These are phyloP conservation scores for Campopleginae sp. DNA, from an alignment of 2,888 invertebrate species.

Conservation along the genomic window DNA sequence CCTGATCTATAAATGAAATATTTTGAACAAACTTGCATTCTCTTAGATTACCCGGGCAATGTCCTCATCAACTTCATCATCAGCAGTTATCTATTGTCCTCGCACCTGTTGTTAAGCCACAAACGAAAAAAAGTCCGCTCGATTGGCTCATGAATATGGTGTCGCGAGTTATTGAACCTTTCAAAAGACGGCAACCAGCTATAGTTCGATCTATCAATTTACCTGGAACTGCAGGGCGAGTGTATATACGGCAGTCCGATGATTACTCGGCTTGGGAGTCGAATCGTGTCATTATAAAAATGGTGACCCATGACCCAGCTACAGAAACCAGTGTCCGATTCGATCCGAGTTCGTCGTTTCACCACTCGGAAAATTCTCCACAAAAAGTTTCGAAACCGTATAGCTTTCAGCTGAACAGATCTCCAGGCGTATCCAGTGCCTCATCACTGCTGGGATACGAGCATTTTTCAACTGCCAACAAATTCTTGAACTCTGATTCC, in stretches of 20 bases:
- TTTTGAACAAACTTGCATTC: conserved; percentile 17
- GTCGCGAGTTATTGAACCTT: conserved; percentile 57
- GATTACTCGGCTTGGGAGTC: conserved; percentile 66
- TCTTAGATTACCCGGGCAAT: conserved; percentile 36
- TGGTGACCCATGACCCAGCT: conserved; percentile 65
- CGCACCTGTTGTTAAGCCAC: conserved; percentile 71
- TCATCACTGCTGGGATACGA: conserved; percentile 18
- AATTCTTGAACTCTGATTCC: conserved; percentile 43
- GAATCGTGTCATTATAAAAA: conserved; percentile 73
- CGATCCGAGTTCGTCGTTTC: neutral
- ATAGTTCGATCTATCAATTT: conserved; percentile 76
- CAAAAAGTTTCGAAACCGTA: conserved; percentile 7
- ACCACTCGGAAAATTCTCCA: conserved; percentile 35
- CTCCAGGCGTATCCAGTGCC: conserved; percentile 7
- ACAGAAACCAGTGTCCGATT: conserved; percentile 20
- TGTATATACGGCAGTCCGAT: conserved; percentile 74
- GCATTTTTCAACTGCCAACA: conserved; percentile 17
- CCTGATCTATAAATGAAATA: neutral
- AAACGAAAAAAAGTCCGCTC: conserved; percentile 66
- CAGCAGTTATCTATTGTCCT: conserved; percentile 69
- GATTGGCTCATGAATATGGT: conserved; percentile 72
- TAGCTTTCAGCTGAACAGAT: conserved; percentile 20
- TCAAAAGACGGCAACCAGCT: conserved; percentile 56
- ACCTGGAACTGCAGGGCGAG: conserved; percentile 74
- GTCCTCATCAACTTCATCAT: conserved; percentile 35